phyloP scores from a whole-genome alignment of 2,113 vertebrate genomes.

The Excalfactoria chinensis region DNA sequence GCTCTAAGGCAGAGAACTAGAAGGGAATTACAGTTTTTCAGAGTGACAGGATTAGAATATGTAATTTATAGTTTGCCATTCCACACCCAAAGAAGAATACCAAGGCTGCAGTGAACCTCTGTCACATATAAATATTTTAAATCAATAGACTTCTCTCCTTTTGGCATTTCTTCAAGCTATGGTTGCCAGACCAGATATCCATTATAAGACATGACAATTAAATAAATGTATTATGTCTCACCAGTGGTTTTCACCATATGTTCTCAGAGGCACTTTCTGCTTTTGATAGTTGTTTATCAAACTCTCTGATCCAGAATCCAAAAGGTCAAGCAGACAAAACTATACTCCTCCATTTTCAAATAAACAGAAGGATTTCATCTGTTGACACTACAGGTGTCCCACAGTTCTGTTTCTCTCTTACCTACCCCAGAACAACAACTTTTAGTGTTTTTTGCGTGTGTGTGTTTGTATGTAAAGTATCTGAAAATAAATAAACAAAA shows the following conservation, averaged over 20 bases:
- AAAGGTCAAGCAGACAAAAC: slow-evolving; percentile 44
- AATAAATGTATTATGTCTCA: slow-evolving; percentile 42
- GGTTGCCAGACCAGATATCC: not conserved
- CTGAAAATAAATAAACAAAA: not conserved
- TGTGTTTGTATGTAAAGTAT: not conserved
- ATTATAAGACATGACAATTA: not conserved
- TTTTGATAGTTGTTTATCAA: slow-evolving; percentile 14
- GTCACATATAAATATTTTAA: slow-evolving; percentile 46
- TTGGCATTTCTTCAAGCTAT: slow-evolving; percentile 16
- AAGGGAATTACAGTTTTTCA: not conserved
- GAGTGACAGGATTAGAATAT: not conserved
- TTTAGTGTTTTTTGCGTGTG: not conserved
- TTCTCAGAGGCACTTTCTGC: slow-evolving; percentile 10
- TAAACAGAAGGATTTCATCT: slow-evolving; percentile 41
- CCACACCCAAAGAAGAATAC: not conserved
- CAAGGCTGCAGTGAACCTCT: not conserved
- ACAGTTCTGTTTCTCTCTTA: not conserved
- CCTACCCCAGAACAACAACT: not conserved
- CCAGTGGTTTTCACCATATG: not conserved
- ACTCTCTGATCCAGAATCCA: slow-evolving; percentile 27
- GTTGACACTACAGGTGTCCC: not conserved
- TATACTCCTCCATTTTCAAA: not conserved
- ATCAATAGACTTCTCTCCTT: not conserved
- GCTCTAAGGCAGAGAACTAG: not conserved
- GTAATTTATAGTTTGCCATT: slow-evolving; percentile 12